These are phyloP conservation scores for Pseudomyrmex cubaensis DNA, from an alignment of 1,140 invertebrate species.

Conservation along the genomic window DNA sequence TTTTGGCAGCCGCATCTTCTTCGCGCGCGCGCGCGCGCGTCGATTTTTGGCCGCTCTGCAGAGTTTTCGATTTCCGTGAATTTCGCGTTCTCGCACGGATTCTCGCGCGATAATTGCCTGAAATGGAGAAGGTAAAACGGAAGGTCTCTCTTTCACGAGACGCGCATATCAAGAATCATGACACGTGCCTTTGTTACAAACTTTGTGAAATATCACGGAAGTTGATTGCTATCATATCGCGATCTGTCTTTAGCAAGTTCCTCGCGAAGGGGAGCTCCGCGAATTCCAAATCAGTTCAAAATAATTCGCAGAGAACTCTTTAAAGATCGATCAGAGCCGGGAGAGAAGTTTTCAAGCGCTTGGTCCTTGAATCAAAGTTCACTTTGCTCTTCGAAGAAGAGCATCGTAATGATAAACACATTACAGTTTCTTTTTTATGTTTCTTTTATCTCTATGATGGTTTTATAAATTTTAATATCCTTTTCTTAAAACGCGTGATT, in stretches of 20 bases:
- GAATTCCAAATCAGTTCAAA: background rate
- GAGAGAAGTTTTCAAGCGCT: too few relatives aligned
- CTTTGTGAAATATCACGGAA: background rate
- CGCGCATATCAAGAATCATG: slow-evolving; percentile 6
- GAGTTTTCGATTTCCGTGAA: slow-evolving; percentile 23
- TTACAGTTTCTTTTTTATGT: background rate
- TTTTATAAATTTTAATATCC: background rate
- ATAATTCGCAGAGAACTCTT: too few relatives aligned
- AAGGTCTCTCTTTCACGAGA: slow-evolving; percentile 31
- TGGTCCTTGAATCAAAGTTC: background rate
- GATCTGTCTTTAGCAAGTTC: background rate
- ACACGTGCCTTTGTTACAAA: background rate
- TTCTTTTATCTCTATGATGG: background rate
- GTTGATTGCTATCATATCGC: background rate
- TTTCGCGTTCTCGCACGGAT: background rate
- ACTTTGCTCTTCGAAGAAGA: background rate
- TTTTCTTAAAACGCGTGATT: background rate
- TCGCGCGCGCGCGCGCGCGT: background rate
- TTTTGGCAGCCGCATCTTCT: slow-evolving; percentile 18
- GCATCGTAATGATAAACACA: background rate
- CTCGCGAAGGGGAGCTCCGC: too few relatives aligned
- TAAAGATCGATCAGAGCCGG: too few relatives aligned
- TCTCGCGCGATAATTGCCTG: slow-evolving; percentile 16
- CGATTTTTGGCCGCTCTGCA: slow-evolving; percentile 3
- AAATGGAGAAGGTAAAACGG: slow-evolving; percentile 51